phyloP scores from a whole-genome alignment of 1,140 invertebrate species.

The Zophobas morio region DNA sequence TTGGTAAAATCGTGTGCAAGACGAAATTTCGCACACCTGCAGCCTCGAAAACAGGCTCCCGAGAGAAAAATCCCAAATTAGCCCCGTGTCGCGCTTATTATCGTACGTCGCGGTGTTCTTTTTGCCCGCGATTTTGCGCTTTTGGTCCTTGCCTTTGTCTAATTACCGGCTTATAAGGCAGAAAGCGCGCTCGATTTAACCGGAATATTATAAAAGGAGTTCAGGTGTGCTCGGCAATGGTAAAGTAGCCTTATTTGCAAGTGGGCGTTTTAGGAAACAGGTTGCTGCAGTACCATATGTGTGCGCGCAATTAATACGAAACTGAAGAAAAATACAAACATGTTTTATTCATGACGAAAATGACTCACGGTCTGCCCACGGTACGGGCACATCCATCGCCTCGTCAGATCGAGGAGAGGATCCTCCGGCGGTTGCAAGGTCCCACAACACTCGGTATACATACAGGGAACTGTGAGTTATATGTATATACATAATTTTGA shows the following conservation, averaged over 20 bases:
- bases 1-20: constrained; percentile 14
- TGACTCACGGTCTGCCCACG: constrained; percentile 43
- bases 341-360: constrained; percentile 50
- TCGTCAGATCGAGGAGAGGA: not conserved
- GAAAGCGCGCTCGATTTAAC: constrained; percentile 21
- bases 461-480: too few species aligned
- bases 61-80: not conserved
- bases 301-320: constrained; percentile 51
- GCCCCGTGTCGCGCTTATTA: not conserved
- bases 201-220: constrained; percentile 37
- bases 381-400: constrained; percentile 15
- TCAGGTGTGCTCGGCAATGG: constrained; percentile 47
- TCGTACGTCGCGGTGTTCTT: not conserved
- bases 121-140: constrained; percentile 1
- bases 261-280: constrained; percentile 49
- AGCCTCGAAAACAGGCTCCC: constrained; percentile 7
- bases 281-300: constrained; percentile 52
- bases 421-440: not conserved
- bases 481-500: too few species aligned
- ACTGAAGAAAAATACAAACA: constrained; percentile 47
- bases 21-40: constrained; percentile 13
- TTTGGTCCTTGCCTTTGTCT: constrained; percentile 13
- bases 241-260: constrained; percentile 49
- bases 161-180: constrained; percentile 24
- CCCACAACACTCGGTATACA: too few species aligned